Conservation (phyloP, 2,113 vertebrate genomes). For the Erythrolamprus reginae region DNA sequence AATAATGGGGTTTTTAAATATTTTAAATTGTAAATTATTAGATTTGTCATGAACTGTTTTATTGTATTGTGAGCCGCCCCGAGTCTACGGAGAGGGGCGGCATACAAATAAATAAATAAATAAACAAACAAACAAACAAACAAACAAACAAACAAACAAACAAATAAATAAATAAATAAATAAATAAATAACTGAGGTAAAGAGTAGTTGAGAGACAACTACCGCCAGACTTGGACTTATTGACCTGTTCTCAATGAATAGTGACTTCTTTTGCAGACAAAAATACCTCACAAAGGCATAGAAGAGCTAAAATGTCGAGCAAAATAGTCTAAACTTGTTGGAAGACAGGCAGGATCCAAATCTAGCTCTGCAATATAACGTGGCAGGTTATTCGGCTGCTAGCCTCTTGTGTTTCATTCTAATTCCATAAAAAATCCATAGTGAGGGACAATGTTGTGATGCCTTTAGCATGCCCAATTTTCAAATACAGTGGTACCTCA, state of each 20-base stretch:
- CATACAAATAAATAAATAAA: no score
- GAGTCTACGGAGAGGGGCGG: no score
- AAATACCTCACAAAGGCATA: neutral
- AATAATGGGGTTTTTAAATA: no score
- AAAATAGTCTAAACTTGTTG: neutral
- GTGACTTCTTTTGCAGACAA: neutral
- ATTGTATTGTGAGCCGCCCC: no score
- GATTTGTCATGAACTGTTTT: no score
- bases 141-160: no score
- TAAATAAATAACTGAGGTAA: neutral
- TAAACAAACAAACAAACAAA: no score
- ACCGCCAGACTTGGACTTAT: neutral
- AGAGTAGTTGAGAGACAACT: neutral
- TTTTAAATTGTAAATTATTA: no score
- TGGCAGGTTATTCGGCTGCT: neutral
- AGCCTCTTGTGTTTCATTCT: neutral
- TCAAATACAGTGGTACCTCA: no score
- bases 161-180: no score
- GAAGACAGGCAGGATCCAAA: neutral
- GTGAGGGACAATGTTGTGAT: neutral
- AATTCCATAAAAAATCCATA: neutral
- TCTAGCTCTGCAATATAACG: neutral
- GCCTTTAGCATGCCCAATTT: neutral
- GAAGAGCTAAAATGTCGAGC: neutral
- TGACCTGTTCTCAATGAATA: neutral